Evolutionary conservation across 1,140 invertebrate genomes (phyloP), one percentile per base, ranked within the genome.

Genomic region (Mactra quadrangularis): DNA sequence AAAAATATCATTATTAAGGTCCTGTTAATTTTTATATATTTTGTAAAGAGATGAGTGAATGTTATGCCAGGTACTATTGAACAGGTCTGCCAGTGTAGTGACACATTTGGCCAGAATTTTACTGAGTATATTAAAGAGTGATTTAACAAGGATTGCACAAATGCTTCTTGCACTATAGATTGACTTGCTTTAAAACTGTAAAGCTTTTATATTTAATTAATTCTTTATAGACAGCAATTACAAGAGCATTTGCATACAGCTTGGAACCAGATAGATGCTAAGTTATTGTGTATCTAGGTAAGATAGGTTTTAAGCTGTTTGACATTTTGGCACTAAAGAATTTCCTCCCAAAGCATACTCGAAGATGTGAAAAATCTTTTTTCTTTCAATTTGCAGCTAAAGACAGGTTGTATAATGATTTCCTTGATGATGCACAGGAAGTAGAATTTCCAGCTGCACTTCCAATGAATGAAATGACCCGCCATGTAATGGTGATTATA

Each of bases 361-460:
- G 45, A 11, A 19, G 9, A 9, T 11, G 9, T 11, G 45, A 19
- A 47, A 47, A 47, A 47, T 62, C 38, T 62, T 57, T 17, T 29
- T 57, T 29, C 11, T 38, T 29, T 33, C 15, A 15, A 35, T 38
- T 62, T 62, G 35, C 59, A 62, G 59, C 59, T 19, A 62, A 62
- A 19, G 59, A 62, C 27, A 35, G 19, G 59, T 38, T 62, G 59
- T 62, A 35, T 25, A 62, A 62, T 62, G 59, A 62, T n/a, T 38
- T 62, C 2, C 19, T 62, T 19, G 59, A 62, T 62, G 59, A 62
- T n/a, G 38, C 15, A n/a, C 59, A 31, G 4, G 59, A 62, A 38
- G n/a, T 62, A 9, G 38, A 3, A 62, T 62, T 62, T 62, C 33
- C 59, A 22, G 33, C 15, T 6, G 35, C 59, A 1, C 15, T 62